These are phyloP conservation scores for Sibirionetta formosa DNA, from an alignment of 2,797 vertebrate species.

Conservation along the genomic window DNA sequence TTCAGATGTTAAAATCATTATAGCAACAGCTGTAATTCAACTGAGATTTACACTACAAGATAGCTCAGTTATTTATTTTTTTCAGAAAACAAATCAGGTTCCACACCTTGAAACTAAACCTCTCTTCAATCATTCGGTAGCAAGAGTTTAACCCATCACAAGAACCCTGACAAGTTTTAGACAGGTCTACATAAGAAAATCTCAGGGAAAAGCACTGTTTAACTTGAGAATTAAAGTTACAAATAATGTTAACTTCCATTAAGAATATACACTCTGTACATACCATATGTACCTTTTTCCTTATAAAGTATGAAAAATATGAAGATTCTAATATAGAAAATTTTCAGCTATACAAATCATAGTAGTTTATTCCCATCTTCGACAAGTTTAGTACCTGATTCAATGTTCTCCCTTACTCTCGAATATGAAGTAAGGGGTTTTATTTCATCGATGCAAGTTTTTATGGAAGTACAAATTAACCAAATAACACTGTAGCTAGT, in stretches of 20 bases:
- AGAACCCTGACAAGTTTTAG: background rate
- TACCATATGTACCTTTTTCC: background rate
- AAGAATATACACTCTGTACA: background rate
- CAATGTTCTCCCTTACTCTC: too few relatives aligned
- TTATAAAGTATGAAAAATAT: background rate
- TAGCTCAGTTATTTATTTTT: background rate
- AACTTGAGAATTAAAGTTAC: background rate
- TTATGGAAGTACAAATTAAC: background rate
- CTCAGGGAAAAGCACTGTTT: background rate
- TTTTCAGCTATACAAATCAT: background rate
- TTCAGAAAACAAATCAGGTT: background rate
- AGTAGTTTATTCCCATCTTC: background rate
- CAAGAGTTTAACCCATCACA: background rate
- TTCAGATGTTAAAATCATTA: background rate
- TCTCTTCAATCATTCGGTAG: background rate
- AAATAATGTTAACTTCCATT: background rate
- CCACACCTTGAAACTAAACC: background rate
- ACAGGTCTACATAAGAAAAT: background rate
- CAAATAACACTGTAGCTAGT: background rate
- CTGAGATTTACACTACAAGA: background rate
- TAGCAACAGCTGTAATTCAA: background rate
- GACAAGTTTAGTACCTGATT: background rate
- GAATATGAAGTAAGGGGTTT: background rate
- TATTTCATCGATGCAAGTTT: rapidly evolving
- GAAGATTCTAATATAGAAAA: background rate